Evolutionary conservation across 2,888 invertebrate genomes (phyloP).

Genomic region (Hofmannophila pseudospretella): DNA sequence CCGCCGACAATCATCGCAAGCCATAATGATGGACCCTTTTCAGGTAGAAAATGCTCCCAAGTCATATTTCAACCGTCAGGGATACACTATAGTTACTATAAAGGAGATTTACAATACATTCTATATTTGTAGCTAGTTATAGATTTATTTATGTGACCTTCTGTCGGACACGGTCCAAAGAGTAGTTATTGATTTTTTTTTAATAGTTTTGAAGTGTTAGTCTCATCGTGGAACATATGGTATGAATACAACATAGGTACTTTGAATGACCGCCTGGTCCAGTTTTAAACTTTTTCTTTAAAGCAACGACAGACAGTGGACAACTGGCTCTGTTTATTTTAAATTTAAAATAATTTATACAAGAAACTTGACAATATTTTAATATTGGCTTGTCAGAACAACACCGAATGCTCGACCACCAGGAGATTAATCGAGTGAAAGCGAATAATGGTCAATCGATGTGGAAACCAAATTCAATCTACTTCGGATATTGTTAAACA

Average conservation of each 20-base stretch:
- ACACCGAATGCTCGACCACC: constrained; percentile 15
- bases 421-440: constrained; percentile 22
- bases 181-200: constrained; percentile 64
- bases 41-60: constrained; percentile 72
- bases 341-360: constrained; percentile 3
- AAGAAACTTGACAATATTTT: constrained; percentile 8
- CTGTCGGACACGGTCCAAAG: constrained; percentile 57
- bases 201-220: constrained; percentile 47
- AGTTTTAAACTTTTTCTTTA: constrained; percentile 18
- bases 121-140: constrained; percentile 69
- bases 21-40: constrained; percentile 70
- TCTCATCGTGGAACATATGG: constrained; percentile 55
- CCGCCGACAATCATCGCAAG: constrained; percentile 68
- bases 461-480: constrained; percentile 10
- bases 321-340: constrained; percentile 44
- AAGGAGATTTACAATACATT: constrained; percentile 72
- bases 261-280: constrained; percentile 52
- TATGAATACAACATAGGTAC: constrained; percentile 52
- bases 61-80: constrained; percentile 73
- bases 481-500: constrained; percentile 4
- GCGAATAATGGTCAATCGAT: constrained; percentile 15
- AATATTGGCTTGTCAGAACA: constrained; percentile 12
- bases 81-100: constrained; percentile 63
- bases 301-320: not conserved
- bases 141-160: constrained; percentile 58